Conservation (phyloP, 2,113 vertebrate genomes). For the Nasalis larvatus region DNA sequence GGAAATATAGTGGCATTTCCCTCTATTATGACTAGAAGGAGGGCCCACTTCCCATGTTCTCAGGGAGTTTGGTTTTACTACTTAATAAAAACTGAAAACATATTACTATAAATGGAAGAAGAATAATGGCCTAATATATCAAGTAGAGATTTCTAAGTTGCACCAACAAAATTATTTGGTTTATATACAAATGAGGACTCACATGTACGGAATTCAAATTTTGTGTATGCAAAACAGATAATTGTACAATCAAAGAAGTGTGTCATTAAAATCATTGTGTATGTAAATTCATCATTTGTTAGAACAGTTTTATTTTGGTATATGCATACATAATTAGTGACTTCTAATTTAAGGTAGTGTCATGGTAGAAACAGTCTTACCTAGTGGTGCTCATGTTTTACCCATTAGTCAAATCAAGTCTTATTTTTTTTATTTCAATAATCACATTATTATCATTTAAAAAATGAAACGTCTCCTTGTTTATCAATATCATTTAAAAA, state of each 20-base stretch:
- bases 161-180: conserved; percentile 74
- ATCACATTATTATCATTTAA: background rate
- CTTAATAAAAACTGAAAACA: background rate
- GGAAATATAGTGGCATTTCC: background rate
- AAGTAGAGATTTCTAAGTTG: conserved; percentile 66
- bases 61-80: background rate
- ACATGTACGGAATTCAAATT: conserved; percentile 60
- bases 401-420: conserved; percentile 9
- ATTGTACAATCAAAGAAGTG: conserved; percentile 61
- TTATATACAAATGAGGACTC: conserved; percentile 38
- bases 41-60: background rate
- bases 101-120: conserved; percentile 9
- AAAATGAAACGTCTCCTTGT: background rate
- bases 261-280: conserved; percentile 76
- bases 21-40: background rate
- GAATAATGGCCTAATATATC: conserved; percentile 24
- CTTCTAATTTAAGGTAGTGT: conserved; percentile 47
- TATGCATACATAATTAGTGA: conserved; percentile 48
- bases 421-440: conserved; percentile 20
- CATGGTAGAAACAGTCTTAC: conserved; percentile 11
- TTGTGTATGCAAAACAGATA: conserved; percentile 63
- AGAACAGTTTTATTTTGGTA: conserved; percentile 50
- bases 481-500: background rate
- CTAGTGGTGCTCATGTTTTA: background rate
- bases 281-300: conserved; percentile 71